Evolutionary conservation across 2,888 invertebrate genomes (phyloP), one percentile per base, ranked within the genome.

Genomic region (Ernsta delagoae): DNA sequence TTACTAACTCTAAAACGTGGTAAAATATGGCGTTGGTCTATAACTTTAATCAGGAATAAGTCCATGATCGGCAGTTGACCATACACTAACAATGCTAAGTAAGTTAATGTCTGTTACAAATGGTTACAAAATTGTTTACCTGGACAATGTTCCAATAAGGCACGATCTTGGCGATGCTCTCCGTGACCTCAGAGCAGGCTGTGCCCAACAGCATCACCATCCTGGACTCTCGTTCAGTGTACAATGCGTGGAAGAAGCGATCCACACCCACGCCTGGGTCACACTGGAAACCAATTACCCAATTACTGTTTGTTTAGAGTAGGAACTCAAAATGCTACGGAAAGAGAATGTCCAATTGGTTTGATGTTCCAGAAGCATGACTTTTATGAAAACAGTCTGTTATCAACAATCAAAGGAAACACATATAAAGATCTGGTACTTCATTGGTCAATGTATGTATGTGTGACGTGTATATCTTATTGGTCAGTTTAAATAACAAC

Each of bases 121-220:
- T n/a, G n/a, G n/a, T n/a, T n/a, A n/a, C 12, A 6, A 6, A 16
- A 39, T 39, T 4, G 11, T 2, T 60, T 85, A 97, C 97, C 95
- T 98, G 97, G 8, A 98, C 95, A 77, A 98, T 96, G 84, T 98
- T 98, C 98, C 98, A 98, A 82, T 98, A 97, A 5, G 98, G 97
- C 39, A 97, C 97, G 69, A 98, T 97, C 90, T 98, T 97, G 43
- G 98, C 98, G 72, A 98, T 94, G 81, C 97, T 97, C 89, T 98
- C 97, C 0, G 98, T 98, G 67, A 98, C 98, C 80, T 98, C 98
- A 0, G 98, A 97, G 84, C 98, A 98, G 4, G 97, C 97, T 0
- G 97, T 96, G n/a, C 98, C 98, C 67, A 98, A 92, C 64, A 98
- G 90, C 94, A 97, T 96, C 72, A 96, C 95, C 95, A 98, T 96